Base-by-base conservation (phyloP, 2,888 invertebrate genomes). In the Drosophila formosana region DNA sequence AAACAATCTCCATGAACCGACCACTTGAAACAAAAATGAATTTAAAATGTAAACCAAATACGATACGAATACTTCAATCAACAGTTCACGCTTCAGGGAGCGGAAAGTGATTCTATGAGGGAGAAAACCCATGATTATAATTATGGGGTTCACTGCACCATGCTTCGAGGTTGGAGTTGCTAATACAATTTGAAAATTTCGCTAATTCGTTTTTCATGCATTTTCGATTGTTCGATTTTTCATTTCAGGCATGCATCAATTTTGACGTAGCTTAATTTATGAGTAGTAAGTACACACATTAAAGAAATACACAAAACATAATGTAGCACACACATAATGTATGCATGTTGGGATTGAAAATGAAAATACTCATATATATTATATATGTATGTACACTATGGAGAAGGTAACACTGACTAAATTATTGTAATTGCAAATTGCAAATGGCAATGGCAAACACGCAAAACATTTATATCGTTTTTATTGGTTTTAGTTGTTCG, bases 331-430 rank as follows among this genome's bases (percentile, higher is more conserved):
- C 68, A 58, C 49, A 62, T 56, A 73, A 34, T 64, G 57, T 57
- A 60, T 66, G 53, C 52, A 67, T 57, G 46, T 66, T 37, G 25
- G 13, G 25, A 25, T 28, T 58, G 41, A 61, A 61, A 74, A 78
- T 69, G 53, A 84, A 66, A 77, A 80, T 55, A 41, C 51, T 77
- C 64, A 80, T 61, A 43, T 52, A n/a, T 58, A 37, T 37, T 71
- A 51, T 32, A 49, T 52, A 61, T 63, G 47, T 71, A 67, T 89
- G 30, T 84, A 80, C 71, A 88, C 61, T 60, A 51, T 47, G 45
- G 61, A 39, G 13, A 67, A 65, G 45, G n/a, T 75, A 89, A 89
- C 88, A 85, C 68, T 66, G 72, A 89, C 89, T 85, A 82, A 72
- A 79, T 66, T 81, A 66, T 11, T 34, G 34, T 45, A 60, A 66